Base-by-base conservation (phyloP, 2,797 vertebrate genomes). In the Enteromius treurensis region DNA sequence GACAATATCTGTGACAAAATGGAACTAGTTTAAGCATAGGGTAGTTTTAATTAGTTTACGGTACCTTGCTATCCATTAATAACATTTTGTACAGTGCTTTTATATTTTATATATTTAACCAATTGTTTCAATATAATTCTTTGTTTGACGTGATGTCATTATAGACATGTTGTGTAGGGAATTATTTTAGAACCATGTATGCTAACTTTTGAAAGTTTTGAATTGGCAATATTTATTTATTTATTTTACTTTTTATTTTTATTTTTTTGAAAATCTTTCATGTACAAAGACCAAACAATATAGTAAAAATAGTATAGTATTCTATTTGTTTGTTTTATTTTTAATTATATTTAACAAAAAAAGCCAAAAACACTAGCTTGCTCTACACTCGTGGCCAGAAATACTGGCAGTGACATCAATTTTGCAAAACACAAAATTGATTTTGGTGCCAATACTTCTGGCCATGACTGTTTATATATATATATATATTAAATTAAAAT, bases 1-100 rank as follows among this genome's bases (percentile, higher is more conserved):
- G 19, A 60, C 81, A 81, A 74, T 37, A 65, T 65, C 32, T 62
- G 45, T 79, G 67, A 62, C 53, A 69, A 51, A 42, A 47, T 80
- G 14, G 45, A 26, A 75, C 11, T 37, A 19, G 21, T 32, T 21
- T 37, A 51, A 17, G 23, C 23, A 11, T 64, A 15, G 29, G 32
- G 32, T 23, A 37, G 37, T 79, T 79, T 37, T 67, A 17, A 37
- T 32, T 67, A 49, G 17, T 42, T 64, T 32, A 64, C 3, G 13
- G 10, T 21, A 15, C 21, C 1, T 60, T 37, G 26, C 23, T 76
- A 55, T 26, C 1, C 8, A 19, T 71, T 11, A 8, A 45, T 19
- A 49, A 11, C 2, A 19, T 11, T 10, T 19, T 5, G 9, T 51
- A 51, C 15, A 21, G 19, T 51, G 70, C 2, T 19, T 32, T 40